Percentiles rank a stretch among this genome's conserved stretches.
Evolutionary conservation across 2,113 vertebrate genomes (phyloP).

Genomic region (Thamnaconus septentrionalis): DNA sequence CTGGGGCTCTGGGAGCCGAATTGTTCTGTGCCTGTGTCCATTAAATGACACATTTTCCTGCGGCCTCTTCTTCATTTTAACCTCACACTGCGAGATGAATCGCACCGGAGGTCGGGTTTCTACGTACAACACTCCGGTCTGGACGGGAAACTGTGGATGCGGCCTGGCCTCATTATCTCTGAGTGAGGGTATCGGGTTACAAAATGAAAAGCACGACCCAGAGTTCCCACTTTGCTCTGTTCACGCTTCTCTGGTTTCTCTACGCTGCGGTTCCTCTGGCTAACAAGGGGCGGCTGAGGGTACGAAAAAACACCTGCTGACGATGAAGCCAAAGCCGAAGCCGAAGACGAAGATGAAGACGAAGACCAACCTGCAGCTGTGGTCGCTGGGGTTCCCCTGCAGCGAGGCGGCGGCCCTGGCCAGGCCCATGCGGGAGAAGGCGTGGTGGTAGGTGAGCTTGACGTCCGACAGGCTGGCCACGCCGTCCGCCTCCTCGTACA

Average conservation of each 20-base stretch:
- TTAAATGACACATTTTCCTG: conserved; percentile 12
- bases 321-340: background rate
- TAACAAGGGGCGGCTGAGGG: conserved; percentile 12
- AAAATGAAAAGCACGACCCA: conserved; percentile 44
- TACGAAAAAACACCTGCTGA: conserved; percentile 21
- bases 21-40: background rate
- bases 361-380: conserved; percentile 87
- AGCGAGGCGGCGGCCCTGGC: conserved; percentile 78
- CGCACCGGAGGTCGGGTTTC: conserved; percentile 29
- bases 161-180: conserved; percentile 41
- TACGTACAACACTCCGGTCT: conserved; percentile 37
- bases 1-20: too few relatives aligned
- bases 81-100: conserved; percentile 24
- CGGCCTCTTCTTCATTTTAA: conserved; percentile 30
- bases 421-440: conserved; percentile 88
- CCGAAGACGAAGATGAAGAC: background rate
- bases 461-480: conserved; percentile 84
- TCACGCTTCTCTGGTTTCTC: background rate
- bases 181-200: conserved; percentile 47
- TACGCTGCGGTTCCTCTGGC: conserved; percentile 19
- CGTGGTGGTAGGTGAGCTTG: conserved; percentile 87
- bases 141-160: conserved; percentile 26
- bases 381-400: conserved; percentile 79
- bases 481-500: conserved; percentile 89
- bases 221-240: conserved; percentile 40